phyloP scores from a whole-genome alignment of 2,797 vertebrate genomes.

The Protonibea diacanthus region DNA sequence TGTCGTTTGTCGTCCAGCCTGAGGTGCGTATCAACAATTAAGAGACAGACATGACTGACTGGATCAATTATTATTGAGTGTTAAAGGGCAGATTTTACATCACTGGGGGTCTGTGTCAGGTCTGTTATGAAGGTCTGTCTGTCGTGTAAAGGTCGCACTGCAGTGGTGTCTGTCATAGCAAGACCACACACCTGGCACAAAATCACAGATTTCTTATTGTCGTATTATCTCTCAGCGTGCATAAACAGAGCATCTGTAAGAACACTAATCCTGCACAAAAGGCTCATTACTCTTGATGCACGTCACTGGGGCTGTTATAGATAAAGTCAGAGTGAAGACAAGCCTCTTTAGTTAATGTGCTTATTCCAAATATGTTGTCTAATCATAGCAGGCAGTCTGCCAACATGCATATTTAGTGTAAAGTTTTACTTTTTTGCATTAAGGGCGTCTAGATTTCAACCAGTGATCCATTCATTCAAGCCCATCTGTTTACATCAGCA shows the following conservation, averaged over 20 bases:
- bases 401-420: not conserved
- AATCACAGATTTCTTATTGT: constrained; percentile 29
- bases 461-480: not conserved
- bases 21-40: constrained; percentile 58
- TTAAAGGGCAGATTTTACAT: constrained; percentile 78
- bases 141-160: constrained; percentile 60
- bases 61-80: constrained; percentile 72
- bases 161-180: constrained; percentile 48
- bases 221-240: constrained; percentile 53
- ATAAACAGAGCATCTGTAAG: constrained; percentile 36
- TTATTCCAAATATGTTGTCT: constrained; percentile 30
- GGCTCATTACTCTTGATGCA: constrained; percentile 48
- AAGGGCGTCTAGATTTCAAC: constrained; percentile 16
- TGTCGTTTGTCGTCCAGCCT: constrained; percentile 13
- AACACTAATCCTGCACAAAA: constrained; percentile 57
- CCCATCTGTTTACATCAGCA: constrained; percentile 16
- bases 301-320: constrained; percentile 18
- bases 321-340: constrained; percentile 42
- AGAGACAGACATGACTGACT: constrained; percentile 55
- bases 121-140: constrained; percentile 53
- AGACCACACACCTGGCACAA: constrained; percentile 39
- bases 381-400: not conserved
- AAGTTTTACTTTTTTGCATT: not conserved
- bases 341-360: constrained; percentile 28
- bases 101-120: constrained; percentile 39